Base-by-base conservation (phyloP, 1,140 invertebrate species). In the Drosophila eugracilis region DNA sequence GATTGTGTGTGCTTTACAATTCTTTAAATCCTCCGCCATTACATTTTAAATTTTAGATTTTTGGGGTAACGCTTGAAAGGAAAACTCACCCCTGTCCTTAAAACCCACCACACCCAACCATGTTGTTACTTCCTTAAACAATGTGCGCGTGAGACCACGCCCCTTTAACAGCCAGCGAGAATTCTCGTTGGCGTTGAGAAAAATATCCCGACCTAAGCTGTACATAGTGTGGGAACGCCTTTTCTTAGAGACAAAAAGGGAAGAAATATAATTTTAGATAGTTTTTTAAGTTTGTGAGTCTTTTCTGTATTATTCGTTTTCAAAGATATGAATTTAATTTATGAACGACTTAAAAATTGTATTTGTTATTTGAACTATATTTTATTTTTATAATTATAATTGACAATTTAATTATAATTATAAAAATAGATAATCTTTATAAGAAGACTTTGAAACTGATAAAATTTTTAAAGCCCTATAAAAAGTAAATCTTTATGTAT, bases 61-160 rank as follows among this genome's bases (percentile, higher is more conserved):
- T 34, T 15, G 9, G 21, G 36, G 19, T 41, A 14, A 14, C 41
- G 26, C 21, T 36, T 55, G 15, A 9, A 59, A 59, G 36, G 32
- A 59, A 60, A 62, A 63, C 39, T 45, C 39, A 63, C 59, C 59
- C 59, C 37, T 62, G 24, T 34, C 37, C 55, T 36, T 19, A 60
- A 19, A 45, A 30, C 28, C 26, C 55, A 57, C 59, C 59, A 37
- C 39, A 22, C 59, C 10, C 21, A 24, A 44, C 37, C 55, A 28
- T 42, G n/a, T 24, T 24, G 26, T 42, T 57, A 17, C 58, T 60
- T 30, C 26, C 26, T 63, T 44, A 17, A 62, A 36, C 39, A 21
- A 37, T 19, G 28, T 57, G 57, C 57, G 57, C 57, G 57, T 55
- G 28, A 63, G 28, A 12, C 59, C 59, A 63, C 59, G 59, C 59